Evolutionary conservation across 2,888 invertebrate genomes (phyloP).

Genomic region (Ferrisia virgata): DNA sequence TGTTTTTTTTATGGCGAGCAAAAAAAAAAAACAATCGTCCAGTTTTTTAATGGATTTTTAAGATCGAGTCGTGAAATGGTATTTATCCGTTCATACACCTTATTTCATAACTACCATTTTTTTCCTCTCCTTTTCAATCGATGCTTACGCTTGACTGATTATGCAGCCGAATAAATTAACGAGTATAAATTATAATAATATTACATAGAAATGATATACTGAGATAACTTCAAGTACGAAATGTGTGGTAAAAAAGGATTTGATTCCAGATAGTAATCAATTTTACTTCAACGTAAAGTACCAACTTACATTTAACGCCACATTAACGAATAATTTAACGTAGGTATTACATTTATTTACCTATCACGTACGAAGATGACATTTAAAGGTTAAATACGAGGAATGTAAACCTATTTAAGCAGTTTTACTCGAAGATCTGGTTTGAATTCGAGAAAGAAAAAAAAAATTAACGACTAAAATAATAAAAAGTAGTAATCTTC

Average conservation of each 20-base stretch:
- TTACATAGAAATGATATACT: background rate
- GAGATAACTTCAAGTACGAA: too few species aligned
- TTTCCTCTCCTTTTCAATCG: background rate
- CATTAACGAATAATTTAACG: background rate
- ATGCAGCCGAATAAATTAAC: background rate
- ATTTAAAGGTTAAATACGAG: background rate
- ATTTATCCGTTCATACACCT: too few species aligned
- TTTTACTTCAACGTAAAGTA: background rate
- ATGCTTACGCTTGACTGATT: background rate
- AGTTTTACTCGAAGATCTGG: background rate
- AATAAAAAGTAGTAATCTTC: background rate
- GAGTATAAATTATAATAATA: background rate
- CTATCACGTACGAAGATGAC: background rate
- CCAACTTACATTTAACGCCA: background rate
- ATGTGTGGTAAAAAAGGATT: background rate
- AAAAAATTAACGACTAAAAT: background rate
- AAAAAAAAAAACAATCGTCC: too few species aligned
- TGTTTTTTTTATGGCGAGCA: too few species aligned
- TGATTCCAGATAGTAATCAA: background rate
- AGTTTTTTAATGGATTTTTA: too few species aligned
- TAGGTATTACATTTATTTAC: background rate
- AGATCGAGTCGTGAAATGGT: too few species aligned
- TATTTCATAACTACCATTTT: background rate
- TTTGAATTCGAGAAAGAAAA: background rate
- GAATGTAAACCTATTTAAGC: background rate